These are phyloP conservation scores for Aurelia aurita complex sp. Pacific DNA, from an alignment of 30 jellyfish, hydroid and myxozoan genomes.

Conservation along the genomic window DNA sequence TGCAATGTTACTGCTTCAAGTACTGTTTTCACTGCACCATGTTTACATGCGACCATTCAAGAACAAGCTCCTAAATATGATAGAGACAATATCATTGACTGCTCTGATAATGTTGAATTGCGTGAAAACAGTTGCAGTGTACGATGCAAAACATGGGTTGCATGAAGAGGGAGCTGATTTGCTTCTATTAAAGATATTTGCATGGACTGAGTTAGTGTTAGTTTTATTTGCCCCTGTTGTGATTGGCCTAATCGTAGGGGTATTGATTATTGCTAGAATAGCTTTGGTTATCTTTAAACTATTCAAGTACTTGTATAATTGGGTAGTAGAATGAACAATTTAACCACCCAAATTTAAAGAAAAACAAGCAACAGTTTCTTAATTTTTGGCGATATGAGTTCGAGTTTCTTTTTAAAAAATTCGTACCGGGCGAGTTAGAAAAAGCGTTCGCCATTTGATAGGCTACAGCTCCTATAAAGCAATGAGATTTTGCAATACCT, in stretches of 20 bases:
- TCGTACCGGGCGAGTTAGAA: too few relatives aligned
- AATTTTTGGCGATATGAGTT: too few relatives aligned
- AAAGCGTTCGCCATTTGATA: too few relatives aligned
- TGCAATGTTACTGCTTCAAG: constrained; percentile 18
- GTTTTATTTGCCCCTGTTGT: background rate
- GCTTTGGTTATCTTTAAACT: background rate
- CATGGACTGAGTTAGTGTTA: background rate
- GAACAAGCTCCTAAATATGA: constrained; percentile 19
- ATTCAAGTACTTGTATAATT: background rate
- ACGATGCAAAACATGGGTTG: background rate
- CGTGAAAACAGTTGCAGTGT: constrained; percentile 16
- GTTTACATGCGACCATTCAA: constrained; percentile 41
- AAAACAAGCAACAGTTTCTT: too few relatives aligned
- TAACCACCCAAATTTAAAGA: too few relatives aligned
- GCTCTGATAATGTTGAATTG: constrained; percentile 7
- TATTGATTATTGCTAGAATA: background rate
- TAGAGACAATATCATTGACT: constrained; percentile 47
- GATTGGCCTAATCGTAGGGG: background rate
- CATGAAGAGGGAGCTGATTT: background rate
- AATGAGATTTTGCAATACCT: too few relatives aligned
- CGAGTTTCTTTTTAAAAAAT: too few relatives aligned
- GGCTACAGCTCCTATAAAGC: too few relatives aligned
- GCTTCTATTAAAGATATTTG: background rate
- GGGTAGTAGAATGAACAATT: too few relatives aligned
- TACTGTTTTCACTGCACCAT: constrained; percentile 50